Percentiles rank a stretch among this genome's conserved stretches.
Evolutionary conservation across 2,113 vertebrate genomes (phyloP).

Genomic region (Sardina pilchardus): DNA sequence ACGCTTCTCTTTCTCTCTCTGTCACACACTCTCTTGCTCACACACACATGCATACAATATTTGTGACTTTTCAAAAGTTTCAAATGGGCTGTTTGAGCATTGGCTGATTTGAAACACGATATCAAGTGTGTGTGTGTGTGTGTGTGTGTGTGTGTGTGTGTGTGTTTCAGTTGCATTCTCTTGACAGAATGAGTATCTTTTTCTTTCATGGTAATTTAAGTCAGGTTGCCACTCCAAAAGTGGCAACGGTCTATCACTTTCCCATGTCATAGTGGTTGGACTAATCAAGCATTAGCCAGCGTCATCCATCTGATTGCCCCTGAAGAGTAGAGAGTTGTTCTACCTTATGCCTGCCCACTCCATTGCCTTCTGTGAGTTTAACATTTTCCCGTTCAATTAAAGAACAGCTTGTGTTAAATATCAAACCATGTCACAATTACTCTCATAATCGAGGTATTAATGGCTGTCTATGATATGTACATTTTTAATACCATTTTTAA

Average conservation of each 20-base stretch:
- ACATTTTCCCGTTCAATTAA: too few species aligned
- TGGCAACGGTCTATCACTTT: background rate
- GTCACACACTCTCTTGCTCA: constrained; percentile 18
- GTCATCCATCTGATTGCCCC: too few species aligned
- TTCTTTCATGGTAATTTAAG: background rate
- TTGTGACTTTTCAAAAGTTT: background rate
- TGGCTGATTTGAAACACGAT: background rate
- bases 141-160: background rate
- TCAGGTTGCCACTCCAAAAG: background rate
- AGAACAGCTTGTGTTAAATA: too few species aligned
- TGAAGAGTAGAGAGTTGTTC: too few species aligned
- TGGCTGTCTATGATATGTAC: background rate
- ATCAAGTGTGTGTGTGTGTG: background rate
- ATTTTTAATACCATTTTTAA: too few species aligned
- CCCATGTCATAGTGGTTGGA: background rate
- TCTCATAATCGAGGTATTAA: background rate
- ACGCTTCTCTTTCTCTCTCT: constrained; percentile 39
- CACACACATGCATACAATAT: constrained; percentile 42
- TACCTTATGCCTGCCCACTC: too few species aligned
- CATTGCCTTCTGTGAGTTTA: too few species aligned
- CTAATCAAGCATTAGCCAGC: background rate
- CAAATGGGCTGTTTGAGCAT: background rate
- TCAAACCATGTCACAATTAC: too few species aligned
- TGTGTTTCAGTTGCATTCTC: too few species aligned
- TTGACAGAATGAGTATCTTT: background rate